A percentile compares a stretch with the other conserved stretches of the same genome.
These are phyloP conservation scores for Allygus modestus DNA, from an alignment of 2,888 invertebrate species.

Conservation along the genomic window DNA sequence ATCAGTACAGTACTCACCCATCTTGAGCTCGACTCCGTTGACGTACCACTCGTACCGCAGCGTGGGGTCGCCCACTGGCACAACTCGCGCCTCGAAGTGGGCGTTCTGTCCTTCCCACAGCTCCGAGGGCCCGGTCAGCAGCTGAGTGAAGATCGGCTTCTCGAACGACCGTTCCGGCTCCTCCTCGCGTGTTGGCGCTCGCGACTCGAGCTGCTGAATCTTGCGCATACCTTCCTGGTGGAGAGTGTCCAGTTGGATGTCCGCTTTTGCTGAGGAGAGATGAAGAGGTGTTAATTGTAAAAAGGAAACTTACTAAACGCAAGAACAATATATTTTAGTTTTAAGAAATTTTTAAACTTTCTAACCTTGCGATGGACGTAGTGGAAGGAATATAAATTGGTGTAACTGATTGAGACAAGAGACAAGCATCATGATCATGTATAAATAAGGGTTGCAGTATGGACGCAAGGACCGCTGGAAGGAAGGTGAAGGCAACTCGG, in stretches of 20 bases:
- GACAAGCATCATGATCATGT: no score
- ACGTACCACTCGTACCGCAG: conserved; percentile 97
- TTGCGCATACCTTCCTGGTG: conserved; percentile 95
- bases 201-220: conserved; percentile 88
- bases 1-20: conserved; percentile 85
- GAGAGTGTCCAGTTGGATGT: conserved; percentile 92
- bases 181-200: conserved; percentile 80
- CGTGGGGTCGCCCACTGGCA: conserved; percentile 95
- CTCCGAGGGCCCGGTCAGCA: conserved; percentile 92
- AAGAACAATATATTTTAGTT: conserved; percentile 26
- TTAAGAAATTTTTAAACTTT: no score
- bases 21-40: conserved; percentile 94
- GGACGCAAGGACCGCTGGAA: no score
- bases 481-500: no score
- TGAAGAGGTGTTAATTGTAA: neutral
- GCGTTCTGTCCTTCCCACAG: conserved; percentile 95
- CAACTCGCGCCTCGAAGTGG: conserved; percentile 93
- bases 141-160: conserved; percentile 94
- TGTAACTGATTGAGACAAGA: no score
- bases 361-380: no score
- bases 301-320: conserved; percentile 61
- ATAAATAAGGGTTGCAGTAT: no score
- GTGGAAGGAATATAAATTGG: no score
- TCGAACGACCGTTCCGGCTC: conserved; percentile 90
- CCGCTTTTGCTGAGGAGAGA: conserved; percentile 83